Conservation (phyloP, 2,888 invertebrate genomes). For the Bruchidius siliquastri region DNA sequence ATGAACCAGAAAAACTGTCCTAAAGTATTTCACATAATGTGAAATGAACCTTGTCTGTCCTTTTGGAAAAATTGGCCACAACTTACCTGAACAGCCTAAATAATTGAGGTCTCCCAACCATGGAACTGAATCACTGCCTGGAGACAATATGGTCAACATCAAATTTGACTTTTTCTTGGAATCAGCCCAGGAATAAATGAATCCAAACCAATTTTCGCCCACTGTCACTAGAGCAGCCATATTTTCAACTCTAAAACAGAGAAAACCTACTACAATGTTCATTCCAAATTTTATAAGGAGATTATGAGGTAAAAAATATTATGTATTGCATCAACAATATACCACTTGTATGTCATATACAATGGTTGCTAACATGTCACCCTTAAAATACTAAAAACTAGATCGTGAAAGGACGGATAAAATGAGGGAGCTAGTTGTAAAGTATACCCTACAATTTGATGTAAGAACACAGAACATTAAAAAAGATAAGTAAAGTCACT, state of each 20-base stretch:
- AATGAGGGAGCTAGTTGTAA: too few relatives aligned
- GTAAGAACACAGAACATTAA: too few relatives aligned
- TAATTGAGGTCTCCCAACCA: slow-evolving; percentile 85
- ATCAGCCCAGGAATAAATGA: slow-evolving; percentile 90
- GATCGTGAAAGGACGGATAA: too few relatives aligned
- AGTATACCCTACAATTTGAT: too few relatives aligned
- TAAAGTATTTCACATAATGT: too few relatives aligned
- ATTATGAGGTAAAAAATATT: neutral
- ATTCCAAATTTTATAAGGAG: neutral
- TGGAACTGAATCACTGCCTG: slow-evolving; percentile 67
- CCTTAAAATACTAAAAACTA: too few relatives aligned
- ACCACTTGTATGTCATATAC: too few relatives aligned
- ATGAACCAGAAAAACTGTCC: too few relatives aligned
- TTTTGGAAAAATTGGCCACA: neutral
- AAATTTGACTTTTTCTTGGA: slow-evolving; percentile 88
- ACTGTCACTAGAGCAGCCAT: slow-evolving; percentile 85
- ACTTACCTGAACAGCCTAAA: slow-evolving; percentile 51
- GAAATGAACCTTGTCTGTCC: too few relatives aligned
- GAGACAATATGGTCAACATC: slow-evolving; percentile 81
- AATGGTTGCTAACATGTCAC: too few relatives aligned
- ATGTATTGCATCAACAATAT: too few relatives aligned
- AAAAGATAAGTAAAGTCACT: too few relatives aligned
- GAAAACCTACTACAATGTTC: neutral
- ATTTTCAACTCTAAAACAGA: slow-evolving; percentile 58
- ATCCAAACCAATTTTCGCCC: slow-evolving; percentile 86